Conservation (phyloP, 2,113 vertebrate genomes). For the Oplegnathus fasciatus region DNA sequence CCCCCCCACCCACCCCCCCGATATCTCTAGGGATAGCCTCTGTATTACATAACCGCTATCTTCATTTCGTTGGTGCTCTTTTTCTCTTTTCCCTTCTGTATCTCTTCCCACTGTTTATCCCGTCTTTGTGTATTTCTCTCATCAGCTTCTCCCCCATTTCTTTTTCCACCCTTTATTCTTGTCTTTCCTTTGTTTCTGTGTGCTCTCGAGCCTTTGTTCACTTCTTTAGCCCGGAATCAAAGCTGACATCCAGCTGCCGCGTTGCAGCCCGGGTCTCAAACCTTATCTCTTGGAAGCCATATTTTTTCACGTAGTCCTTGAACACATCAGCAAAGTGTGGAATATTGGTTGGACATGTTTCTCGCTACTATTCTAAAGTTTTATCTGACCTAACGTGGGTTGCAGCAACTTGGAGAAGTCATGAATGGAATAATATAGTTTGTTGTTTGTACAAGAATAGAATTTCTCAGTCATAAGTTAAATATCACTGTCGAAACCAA, state of each 20-base stretch:
- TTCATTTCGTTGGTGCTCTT: not conserved
- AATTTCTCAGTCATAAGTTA: not conserved
- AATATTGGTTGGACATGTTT: not conserved
- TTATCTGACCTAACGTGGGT: not conserved
- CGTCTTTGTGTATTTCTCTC: slow-evolving; percentile 17
- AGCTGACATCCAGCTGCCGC: slow-evolving; percentile 35
- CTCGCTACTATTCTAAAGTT: not conserved
- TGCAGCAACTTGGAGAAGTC: not conserved
- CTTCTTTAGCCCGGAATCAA: slow-evolving; percentile 13
- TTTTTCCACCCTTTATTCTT: not conserved
- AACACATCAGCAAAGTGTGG: slow-evolving; percentile 4
- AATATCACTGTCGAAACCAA: slow-evolving; percentile 18
- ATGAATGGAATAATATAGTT: not conserved
- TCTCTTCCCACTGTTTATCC: not conserved
- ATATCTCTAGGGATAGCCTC: not conserved
- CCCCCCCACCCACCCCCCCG: not conserved
- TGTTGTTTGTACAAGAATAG: slow-evolving; percentile 11
- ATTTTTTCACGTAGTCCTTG: slow-evolving; percentile 14
- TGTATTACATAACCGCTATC: not conserved
- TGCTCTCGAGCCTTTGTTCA: slow-evolving; percentile 16
- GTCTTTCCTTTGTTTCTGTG: slow-evolving; percentile 16
- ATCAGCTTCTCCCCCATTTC: not conserved
- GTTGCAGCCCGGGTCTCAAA: not conserved
- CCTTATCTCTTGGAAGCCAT: slow-evolving; percentile 7
- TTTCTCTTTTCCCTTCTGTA: not conserved